Base-by-base conservation (phyloP, 2,113 vertebrate species). In the Benitochromis conjunctus region DNA sequence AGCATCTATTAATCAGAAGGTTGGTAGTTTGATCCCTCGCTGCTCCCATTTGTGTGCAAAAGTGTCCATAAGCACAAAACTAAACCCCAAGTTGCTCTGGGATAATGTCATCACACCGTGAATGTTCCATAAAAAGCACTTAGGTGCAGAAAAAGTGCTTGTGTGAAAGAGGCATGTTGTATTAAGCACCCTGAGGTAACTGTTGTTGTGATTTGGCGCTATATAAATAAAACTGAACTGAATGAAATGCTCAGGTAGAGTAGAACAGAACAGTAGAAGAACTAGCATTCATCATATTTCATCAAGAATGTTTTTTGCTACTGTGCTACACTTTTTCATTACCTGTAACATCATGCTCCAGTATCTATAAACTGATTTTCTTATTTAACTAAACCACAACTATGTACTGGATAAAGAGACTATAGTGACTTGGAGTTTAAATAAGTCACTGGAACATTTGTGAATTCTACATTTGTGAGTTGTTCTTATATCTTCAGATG, bases 121-220 rank as follows among this genome's bases (percentile, higher is more conserved):
- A 29, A 29, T 16, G 24, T 0, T 60, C 29, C 29, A 62, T 0
- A 11, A 62, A 0, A 62, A 62, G 16, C 16, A 34, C 2, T 2
- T 60, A 0, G 9, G 29, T 1, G 0, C 29, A 60, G 57, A 34
- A 3, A 38, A 60, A 60, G 57, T 3, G 57, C 8, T 31, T 31
- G 26, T 31, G 26, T 6, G 26, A 31, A 60, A 60, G 29, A 34
- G 57, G 58, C 1, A 1, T 11, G 58, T 62, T 34, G 29, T 4
- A 0, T 31, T 19, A 62, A 34, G 58, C 34, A 6, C 29, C 58
- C 4, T 29, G 29, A 29, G 29, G 29, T 29, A 29, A 29, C 29
- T 19, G 58, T 19, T 0, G 58, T 1, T 62, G 58, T 62, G 58
- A 62, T 62, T 11, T 62, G 58, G 29, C 0, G 9, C 29, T n/a